These are phyloP conservation scores for Agriotes lineatus DNA, from an alignment of 2,888 invertebrate genomes.

Conservation along the genomic window DNA sequence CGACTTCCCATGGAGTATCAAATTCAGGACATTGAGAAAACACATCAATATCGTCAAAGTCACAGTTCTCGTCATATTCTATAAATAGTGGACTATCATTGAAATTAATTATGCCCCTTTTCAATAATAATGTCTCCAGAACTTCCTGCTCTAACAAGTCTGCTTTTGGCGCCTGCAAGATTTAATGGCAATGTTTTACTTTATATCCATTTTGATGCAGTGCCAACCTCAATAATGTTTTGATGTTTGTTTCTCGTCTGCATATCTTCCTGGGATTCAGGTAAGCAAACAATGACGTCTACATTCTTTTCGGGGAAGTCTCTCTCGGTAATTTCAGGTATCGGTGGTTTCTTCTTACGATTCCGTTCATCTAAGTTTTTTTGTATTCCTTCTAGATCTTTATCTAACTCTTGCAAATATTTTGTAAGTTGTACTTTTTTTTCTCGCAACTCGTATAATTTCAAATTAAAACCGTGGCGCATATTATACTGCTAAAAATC, in stretches of 20 bases:
- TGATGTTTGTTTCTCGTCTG: neutral
- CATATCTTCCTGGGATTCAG: neutral
- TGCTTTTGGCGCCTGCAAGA: neutral
- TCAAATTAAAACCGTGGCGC: conserved; percentile 67
- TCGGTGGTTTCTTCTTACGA: neutral
- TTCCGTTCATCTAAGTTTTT: too few species aligned
- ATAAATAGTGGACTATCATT: neutral
- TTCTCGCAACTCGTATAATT: conserved; percentile 63
- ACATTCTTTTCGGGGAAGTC: conserved; percentile 73
- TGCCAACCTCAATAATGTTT: neutral
- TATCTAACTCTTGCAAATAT: too few species aligned
- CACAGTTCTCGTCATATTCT: neutral
- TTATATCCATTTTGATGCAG: too few species aligned
- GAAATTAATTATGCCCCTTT: neutral
- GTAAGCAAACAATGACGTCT: conserved; percentile 3
- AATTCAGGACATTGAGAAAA: neutral
- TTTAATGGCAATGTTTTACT: too few species aligned
- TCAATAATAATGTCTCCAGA: neutral
- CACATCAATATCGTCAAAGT: neutral
- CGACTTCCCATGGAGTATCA: conserved; percentile 69
- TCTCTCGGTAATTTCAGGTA: conserved; percentile 68
- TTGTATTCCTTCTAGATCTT: too few species aligned
- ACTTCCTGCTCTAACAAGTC: conserved; percentile 15
- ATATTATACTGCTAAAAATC: conserved; percentile 64
- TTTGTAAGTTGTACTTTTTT: too few species aligned